phyloP scores from a whole-genome alignment of 2,888 invertebrate genomes.

The Heliconius charithonia region DNA sequence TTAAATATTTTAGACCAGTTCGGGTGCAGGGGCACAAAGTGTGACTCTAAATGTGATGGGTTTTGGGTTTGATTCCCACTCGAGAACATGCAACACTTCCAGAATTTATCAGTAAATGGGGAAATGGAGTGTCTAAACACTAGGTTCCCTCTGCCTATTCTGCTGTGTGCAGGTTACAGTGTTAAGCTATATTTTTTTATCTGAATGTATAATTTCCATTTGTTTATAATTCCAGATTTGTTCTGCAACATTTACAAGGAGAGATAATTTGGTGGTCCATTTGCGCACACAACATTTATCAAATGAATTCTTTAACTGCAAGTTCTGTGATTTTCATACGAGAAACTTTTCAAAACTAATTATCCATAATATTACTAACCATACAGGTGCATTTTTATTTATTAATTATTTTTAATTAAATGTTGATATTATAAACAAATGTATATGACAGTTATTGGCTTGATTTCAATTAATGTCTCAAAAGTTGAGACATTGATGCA shows the following conservation, averaged over 20 bases:
- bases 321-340: conserved; percentile 63
- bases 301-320: conserved; percentile 61
- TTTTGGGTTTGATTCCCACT: no score
- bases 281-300: conserved; percentile 84
- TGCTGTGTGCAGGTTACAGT: no score
- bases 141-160: no score
- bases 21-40: no score
- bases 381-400: conserved; percentile 58
- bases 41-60: no score
- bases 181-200: background rate
- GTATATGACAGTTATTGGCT: background rate
- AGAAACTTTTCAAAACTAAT: conserved; percentile 70
- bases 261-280: conserved; percentile 90
- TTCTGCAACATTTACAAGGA: conserved; percentile 85
- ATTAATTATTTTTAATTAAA: background rate
- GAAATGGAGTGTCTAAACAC: no score
- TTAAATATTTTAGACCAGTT: no score
- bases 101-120: no score
- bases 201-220: background rate
- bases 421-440: background rate
- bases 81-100: no score
- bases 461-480: background rate
- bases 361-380: conserved; percentile 64
- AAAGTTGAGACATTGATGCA: background rate
- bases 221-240: conserved; percentile 81